These are phyloP conservation scores for Temnothorax longispinosus DNA, from an alignment of 1,140 invertebrate species.

Conservation along the genomic window DNA sequence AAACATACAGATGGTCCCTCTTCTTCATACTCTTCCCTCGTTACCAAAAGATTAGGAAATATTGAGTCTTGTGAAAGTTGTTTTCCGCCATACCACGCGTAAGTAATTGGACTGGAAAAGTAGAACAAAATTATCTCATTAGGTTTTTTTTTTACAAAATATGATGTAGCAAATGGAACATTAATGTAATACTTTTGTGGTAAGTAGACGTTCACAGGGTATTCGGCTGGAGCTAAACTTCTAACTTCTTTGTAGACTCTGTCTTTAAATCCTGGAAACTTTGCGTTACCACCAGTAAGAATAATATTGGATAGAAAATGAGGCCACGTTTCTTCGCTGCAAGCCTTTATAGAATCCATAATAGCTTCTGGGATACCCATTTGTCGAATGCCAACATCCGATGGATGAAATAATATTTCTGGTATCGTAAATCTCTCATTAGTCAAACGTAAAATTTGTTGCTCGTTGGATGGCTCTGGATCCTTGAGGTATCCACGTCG, in stretches of 20 bases:
- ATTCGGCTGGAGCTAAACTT: conserved; percentile 91
- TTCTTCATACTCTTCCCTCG: conserved; percentile 95
- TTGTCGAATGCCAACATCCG: conserved; percentile 97
- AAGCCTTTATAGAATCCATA: conserved; percentile 90
- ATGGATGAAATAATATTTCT: conserved; percentile 97
- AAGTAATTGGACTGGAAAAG: conserved; percentile 90
- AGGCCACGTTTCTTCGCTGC: conserved; percentile 92
- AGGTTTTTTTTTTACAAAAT: conserved; percentile 2
- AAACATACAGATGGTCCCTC: conserved; percentile 90
- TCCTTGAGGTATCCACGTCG: conserved; percentile 92
- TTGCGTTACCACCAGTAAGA: conserved; percentile 95
- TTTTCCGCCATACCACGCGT: conserved; percentile 95
- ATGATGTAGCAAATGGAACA: conserved; percentile 53
- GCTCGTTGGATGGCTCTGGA: conserved; percentile 88
- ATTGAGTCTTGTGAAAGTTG: conserved; percentile 90
- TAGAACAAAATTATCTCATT: conserved; percentile 47
- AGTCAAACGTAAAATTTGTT: conserved; percentile 94
- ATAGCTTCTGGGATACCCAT: conserved; percentile 98
- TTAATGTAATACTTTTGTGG: conserved; percentile 88
- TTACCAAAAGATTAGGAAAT: conserved; percentile 91
- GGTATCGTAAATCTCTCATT: conserved; percentile 97
- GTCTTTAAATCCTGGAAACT: conserved; percentile 94
- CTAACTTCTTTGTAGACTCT: conserved; percentile 93
- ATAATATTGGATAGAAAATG: conserved; percentile 95
- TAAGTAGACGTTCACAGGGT: conserved; percentile 90